Evolutionary conservation across 2,888 invertebrate genomes (phyloP).

Genomic region (Anthoptus insignis): DNA sequence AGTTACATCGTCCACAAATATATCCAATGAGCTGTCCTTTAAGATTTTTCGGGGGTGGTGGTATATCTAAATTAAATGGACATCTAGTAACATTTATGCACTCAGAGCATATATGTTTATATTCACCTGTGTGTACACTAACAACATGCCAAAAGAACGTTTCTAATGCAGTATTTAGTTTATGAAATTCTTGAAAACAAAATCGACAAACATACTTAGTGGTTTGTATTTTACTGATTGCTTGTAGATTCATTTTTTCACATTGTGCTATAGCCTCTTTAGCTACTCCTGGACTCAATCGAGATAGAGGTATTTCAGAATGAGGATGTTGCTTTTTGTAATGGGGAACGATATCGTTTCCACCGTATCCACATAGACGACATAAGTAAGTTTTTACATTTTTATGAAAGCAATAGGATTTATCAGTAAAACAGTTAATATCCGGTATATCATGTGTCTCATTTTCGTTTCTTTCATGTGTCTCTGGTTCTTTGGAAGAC

Average conservation of each 20-base stretch:
- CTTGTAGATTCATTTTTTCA: constrained; percentile 69
- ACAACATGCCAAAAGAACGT: constrained; percentile 91
- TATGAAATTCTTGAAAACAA: constrained; percentile 71
- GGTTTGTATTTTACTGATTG: constrained; percentile 66
- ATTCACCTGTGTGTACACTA: constrained; percentile 93
- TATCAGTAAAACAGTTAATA: constrained; percentile 71
- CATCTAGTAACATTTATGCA: constrained; percentile 79
- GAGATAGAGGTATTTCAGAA: constrained; percentile 89
- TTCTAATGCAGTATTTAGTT: constrained; percentile 62
- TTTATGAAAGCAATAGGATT: constrained; percentile 74
- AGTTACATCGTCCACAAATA: constrained; percentile 91
- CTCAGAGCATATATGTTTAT: constrained; percentile 88
- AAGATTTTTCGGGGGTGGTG: constrained; percentile 71
- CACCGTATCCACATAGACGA: constrained; percentile 87
- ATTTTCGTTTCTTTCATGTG: constrained; percentile 31
- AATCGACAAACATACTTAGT: constrained; percentile 75
- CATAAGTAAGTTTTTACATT: constrained; percentile 80
- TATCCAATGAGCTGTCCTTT: constrained; percentile 85
- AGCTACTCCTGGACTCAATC: constrained; percentile 84
- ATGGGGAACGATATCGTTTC: constrained; percentile 89
- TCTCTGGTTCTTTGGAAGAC: constrained; percentile 19
- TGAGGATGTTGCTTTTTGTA: constrained; percentile 89
- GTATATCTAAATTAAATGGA: constrained; percentile 71
- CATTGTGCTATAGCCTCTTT: constrained; percentile 85
- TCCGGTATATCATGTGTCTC: constrained; percentile 57